Evolutionary conservation across 2,797 vertebrate genomes (phyloP).

Genomic region (Micrastur ruficollis): DNA sequence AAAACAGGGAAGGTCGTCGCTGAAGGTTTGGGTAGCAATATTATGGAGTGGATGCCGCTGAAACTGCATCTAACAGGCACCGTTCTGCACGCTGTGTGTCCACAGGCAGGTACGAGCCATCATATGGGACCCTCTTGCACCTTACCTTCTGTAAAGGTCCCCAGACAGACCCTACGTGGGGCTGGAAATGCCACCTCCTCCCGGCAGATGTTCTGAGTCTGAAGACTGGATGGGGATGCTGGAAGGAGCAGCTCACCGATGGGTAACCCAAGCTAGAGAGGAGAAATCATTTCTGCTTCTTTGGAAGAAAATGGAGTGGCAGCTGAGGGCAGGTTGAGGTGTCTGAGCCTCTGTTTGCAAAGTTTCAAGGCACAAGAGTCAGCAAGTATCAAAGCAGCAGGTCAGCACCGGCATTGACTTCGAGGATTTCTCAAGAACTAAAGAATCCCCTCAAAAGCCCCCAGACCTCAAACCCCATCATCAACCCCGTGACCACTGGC

Average conservation of each 20-base stretch:
- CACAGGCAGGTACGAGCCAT: background rate
- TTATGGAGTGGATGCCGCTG: background rate
- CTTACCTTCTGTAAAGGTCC: background rate
- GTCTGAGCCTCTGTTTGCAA: background rate
- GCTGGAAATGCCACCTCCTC: background rate
- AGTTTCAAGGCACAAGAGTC: background rate
- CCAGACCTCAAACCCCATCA: background rate
- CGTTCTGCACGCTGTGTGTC: fast-evolving
- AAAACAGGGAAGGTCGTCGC: background rate
- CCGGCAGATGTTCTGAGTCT: background rate
- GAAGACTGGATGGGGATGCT: background rate
- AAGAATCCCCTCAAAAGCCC: background rate
- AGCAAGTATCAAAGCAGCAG: background rate
- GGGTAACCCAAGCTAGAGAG: background rate
- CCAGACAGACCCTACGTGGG: background rate
- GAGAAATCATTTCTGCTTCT: background rate
- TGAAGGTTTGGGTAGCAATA: background rate
- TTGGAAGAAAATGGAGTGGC: background rate
- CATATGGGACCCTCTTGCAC: background rate
- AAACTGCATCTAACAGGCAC: background rate
- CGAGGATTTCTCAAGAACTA: background rate
- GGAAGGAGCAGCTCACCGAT: background rate
- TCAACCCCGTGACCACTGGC: fast-evolving
- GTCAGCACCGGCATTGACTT: background rate
- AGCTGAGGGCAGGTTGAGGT: background rate